Evolutionary conservation across 2,113 vertebrate genomes (phyloP), one percentile per base, ranked within the genome.

Genomic region (Columba janthina): DNA sequence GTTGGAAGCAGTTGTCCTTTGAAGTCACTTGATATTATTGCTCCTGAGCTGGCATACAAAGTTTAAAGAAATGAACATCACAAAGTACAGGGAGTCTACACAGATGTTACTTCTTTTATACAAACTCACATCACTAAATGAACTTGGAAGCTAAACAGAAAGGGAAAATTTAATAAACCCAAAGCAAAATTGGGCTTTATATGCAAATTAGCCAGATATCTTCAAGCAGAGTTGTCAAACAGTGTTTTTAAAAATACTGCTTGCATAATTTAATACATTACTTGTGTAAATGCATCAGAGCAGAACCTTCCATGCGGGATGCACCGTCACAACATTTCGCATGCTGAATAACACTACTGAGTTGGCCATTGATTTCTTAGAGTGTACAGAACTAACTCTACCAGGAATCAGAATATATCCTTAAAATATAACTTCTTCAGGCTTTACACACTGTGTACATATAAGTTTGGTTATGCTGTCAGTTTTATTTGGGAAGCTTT

Each of bases 21-120:
- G 94, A 96, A 96, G 96, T 96, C 80, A 96, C 75, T 97, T 73
- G 93, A 94, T 94, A 96, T 90, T 93, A 70, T 62, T 92, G 75
- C 82, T 94, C 89, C 87, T 76, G 73, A 96, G 78, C 78, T 67
- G 64, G 72, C 85, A 72, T n/a, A 84, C n/a, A 36, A 38, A 34
- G 73, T 75, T 81, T 51, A 72, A 69, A 96, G 90, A 69, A 93
- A 87, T 3, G 60, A 89, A 57, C 76, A 50, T 40, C 0, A 5
- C 56, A 57, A 80, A 85, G 53, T 31, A 19, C 74, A 86, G 46
- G 70, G 57, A 91, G 67, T 34, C 85, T 91, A 31, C 71, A 9
- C 3, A 13, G 53, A 89, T 66, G 71, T 73, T 94, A 16, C 34
- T 34, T 16, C 71, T 85, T 93, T 88, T 77, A 70, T 75, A 64